Evolutionary conservation across 2,797 vertebrate species (phyloP), one percentile per base, ranked within the genome.

Genomic region (Gobio occitaniae): DNA sequence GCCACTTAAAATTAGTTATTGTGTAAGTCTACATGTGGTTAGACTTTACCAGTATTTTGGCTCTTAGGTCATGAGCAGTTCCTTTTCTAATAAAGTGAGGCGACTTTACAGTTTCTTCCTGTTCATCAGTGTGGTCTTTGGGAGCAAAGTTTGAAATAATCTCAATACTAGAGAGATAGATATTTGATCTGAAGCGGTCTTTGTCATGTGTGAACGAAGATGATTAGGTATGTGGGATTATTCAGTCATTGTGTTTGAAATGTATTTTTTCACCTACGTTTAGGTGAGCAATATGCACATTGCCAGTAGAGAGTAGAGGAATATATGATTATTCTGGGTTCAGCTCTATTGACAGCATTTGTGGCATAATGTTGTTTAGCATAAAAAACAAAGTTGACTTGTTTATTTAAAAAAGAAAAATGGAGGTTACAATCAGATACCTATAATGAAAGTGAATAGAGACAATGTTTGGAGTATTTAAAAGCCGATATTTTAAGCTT

Each of bases 151-250:
- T 9, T 47, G 76, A 13, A 48, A 52, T 71, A 19, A 66, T 85
- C 63, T 38, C 10, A 2, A 13, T 47, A 7, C 61, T 76, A 44
- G 41, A 63, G 66, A 21, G 11, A 52, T 78, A 38, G 56, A 9
- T 25, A 29, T 59, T 75, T n/a, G 5, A 32, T 63, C 50, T 69
- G 47, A 75, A 65, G 32, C 15, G 2, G 12, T 48, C 17, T 71
- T 63, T 74, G 44, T 77, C 48, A 56, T 41, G 38, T 56, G 48
- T 56, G 59, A 70, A 41, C 11, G n/a, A 59, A 72, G 76, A 84
- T 72, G 72, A 88, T 81, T 81, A 69, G 70, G 48, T 72, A 47
- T 79, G 36, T 36, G 38, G 71, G n/a, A 70, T 66, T 81, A 59
- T 82, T 78, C 6, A 29, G 48, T 63, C 25, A 6, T 47, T 29